Percentiles rank a stretch among this genome's conserved stretches.
phyloP scores from a whole-genome alignment of 1,140 invertebrate species.

The Panagrolaimus sp. region DNA sequence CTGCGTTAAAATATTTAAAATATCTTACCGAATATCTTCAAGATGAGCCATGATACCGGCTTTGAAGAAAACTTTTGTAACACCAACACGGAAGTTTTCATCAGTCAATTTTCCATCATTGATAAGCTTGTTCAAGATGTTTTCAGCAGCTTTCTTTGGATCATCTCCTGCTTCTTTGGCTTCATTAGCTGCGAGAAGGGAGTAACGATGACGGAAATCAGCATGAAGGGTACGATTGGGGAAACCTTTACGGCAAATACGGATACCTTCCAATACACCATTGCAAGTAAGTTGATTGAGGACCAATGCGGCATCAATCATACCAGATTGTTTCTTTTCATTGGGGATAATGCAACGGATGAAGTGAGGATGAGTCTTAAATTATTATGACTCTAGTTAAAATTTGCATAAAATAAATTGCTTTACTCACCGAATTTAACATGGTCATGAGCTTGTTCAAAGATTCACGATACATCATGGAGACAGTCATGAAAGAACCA shows the following conservation, averaged over 20 bases:
- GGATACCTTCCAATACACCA: constrained; percentile 99
- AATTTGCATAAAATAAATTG: too few relatives aligned
- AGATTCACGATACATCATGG: constrained; percentile 57
- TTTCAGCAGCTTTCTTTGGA: constrained; percentile 52
- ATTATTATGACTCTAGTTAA: too few relatives aligned
- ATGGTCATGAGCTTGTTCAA: constrained; percentile 58
- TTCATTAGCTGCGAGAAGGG: constrained; percentile 51
- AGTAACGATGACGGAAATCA: constrained; percentile 83
- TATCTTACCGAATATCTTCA: constrained; percentile 70
- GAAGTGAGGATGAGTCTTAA: constrained; percentile 97
- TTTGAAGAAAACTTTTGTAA: constrained; percentile 84
- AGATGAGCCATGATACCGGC: constrained; percentile 99
- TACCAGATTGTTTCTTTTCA: constrained; percentile 83
- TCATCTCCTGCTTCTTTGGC: constrained; percentile 51
- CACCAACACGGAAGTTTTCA: constrained; percentile 55
- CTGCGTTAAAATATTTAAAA: not conserved
- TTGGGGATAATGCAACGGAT: constrained; percentile 99
- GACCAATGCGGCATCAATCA: constrained; percentile 55
- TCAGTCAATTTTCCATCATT: constrained; percentile 52
- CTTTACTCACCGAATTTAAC: constrained; percentile 51
- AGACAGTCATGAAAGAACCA: constrained; percentile 59
- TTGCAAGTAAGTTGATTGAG: constrained; percentile 87
- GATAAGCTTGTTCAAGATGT: constrained; percentile 50
- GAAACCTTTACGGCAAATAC: constrained; percentile 99
- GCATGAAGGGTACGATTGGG: constrained; percentile 70